Conservation (phyloP, 2,888 invertebrate species). For the Nomada flava region DNA sequence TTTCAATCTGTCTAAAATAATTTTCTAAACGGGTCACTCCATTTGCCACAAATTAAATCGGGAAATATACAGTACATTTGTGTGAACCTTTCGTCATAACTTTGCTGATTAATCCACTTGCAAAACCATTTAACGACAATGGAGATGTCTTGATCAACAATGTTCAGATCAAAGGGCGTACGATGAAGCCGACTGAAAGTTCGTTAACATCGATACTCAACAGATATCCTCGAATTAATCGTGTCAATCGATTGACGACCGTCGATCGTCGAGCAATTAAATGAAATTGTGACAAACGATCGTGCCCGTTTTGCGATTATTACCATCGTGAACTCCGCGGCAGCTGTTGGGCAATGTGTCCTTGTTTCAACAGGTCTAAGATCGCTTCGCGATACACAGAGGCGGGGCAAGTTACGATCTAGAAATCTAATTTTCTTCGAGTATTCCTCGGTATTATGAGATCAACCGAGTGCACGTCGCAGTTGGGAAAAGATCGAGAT, state of each 20-base stretch:
- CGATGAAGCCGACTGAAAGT: neutral
- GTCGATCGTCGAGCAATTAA: conserved; percentile 45
- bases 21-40: no score
- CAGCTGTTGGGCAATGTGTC: conserved; percentile 40
- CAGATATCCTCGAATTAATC: conserved; percentile 13
- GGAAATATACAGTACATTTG: no score
- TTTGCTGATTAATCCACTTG: neutral
- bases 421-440: conserved; percentile 31
- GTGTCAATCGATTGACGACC: conserved; percentile 13
- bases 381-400: conserved; percentile 21
- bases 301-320: conserved; percentile 45
- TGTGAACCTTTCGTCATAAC: no score
- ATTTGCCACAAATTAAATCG: neutral
- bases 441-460: neutral
- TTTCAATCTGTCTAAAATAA: no score
- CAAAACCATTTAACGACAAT: neutral
- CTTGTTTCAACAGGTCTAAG: conserved; percentile 35
- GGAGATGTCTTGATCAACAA: neutral
- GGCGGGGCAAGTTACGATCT: conserved; percentile 35
- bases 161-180: neutral
- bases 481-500: neutral
- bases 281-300: conserved; percentile 46
- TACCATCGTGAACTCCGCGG: conserved; percentile 23
- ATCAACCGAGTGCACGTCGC: neutral
- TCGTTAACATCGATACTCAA: neutral